Percentiles rank a stretch among this genome's conserved stretches.
These are phyloP conservation scores for Oikopleura albicans DNA, from an alignment of 23 tunicate species.

Conservation along the genomic window DNA sequence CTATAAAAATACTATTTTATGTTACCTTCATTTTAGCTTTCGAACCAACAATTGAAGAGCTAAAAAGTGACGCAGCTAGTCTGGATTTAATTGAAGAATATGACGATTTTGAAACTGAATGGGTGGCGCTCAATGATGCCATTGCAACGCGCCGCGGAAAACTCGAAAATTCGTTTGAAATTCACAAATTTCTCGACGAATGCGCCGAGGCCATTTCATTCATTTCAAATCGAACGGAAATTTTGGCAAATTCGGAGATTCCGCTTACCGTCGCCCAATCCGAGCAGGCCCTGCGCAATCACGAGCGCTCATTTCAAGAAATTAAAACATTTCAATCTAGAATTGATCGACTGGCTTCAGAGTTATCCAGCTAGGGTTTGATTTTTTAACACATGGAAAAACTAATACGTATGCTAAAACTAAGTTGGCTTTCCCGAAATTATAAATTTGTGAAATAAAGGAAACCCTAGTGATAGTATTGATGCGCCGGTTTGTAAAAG, in stretches of 20 bases:
- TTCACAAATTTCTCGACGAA: neutral
- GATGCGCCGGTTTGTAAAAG: neutral
- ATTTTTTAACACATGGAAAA: no score
- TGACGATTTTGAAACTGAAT: neutral
- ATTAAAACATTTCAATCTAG: neutral
- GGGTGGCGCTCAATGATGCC: neutral
- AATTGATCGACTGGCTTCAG: neutral
- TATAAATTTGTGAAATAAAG: no score
- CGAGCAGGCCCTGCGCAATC: constrained; percentile 1
- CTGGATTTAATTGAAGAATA: neutral
- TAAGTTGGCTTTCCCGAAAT: no score
- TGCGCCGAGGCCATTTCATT: neutral
- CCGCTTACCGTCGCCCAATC: neutral
- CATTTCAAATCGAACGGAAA: neutral
- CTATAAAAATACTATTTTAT: no score
- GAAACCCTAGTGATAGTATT: no score
- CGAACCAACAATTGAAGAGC: neutral
- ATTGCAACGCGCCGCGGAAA: neutral
- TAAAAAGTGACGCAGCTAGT: neutral
- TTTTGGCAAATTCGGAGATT: neutral
- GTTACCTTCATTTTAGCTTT: no score
- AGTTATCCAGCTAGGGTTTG: neutral
- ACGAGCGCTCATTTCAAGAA: neutral
- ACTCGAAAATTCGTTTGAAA: neutral
- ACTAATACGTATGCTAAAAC: no score